Percentiles rank a stretch among this genome's conserved stretches.
phyloP scores from a whole-genome alignment of 2,888 invertebrate genomes.

The Endomychus coccineus region DNA sequence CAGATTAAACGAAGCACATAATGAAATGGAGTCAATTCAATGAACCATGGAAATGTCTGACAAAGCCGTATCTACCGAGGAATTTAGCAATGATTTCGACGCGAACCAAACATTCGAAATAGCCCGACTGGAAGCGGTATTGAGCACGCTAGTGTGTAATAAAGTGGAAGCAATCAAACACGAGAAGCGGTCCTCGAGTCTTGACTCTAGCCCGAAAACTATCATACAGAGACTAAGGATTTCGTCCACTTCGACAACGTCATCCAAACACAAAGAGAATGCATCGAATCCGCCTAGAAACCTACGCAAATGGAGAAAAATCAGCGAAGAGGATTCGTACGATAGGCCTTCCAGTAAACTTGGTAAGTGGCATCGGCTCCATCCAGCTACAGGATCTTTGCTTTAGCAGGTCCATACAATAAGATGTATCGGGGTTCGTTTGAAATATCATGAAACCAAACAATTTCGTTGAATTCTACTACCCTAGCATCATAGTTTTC shows the following conservation, averaged over 20 bases:
- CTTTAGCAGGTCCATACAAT: too few relatives aligned
- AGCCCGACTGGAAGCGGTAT: slow-evolving; percentile 59
- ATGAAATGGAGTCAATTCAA: too few relatives aligned
- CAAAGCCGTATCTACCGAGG: slow-evolving; percentile 17
- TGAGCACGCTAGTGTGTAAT: slow-evolving; percentile 63
- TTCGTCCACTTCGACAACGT: slow-evolving; percentile 43
- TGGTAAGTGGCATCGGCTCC: slow-evolving; percentile 9
- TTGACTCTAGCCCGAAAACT: slow-evolving; percentile 39
- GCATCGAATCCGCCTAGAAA: too few relatives aligned
- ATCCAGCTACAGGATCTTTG: too few relatives aligned
- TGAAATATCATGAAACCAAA: too few relatives aligned
- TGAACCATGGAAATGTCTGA: slow-evolving; percentile 16
- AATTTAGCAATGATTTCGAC: slow-evolving; percentile 9
- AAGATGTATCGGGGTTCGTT: too few relatives aligned
- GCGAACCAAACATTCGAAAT: slow-evolving; percentile 42
- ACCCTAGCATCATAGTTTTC: too few relatives aligned
- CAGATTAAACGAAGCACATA: too few relatives aligned
- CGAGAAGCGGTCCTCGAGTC: slow-evolving; percentile 23
- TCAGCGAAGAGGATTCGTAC: slow-evolving; percentile 7
- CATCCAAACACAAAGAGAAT: slow-evolving; percentile 38
- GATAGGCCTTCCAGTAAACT: slow-evolving; percentile 11
- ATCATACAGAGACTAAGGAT: slow-evolving; percentile 35
- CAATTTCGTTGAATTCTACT: too few relatives aligned
- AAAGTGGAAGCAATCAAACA: slow-evolving; percentile 52
- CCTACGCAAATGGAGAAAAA: slow-evolving; percentile 1